A percentile compares a stretch with the other conserved stretches of the same genome.
Conservation (phyloP, 2,113 vertebrate genomes). For the Nycticorax nycticorax region DNA sequence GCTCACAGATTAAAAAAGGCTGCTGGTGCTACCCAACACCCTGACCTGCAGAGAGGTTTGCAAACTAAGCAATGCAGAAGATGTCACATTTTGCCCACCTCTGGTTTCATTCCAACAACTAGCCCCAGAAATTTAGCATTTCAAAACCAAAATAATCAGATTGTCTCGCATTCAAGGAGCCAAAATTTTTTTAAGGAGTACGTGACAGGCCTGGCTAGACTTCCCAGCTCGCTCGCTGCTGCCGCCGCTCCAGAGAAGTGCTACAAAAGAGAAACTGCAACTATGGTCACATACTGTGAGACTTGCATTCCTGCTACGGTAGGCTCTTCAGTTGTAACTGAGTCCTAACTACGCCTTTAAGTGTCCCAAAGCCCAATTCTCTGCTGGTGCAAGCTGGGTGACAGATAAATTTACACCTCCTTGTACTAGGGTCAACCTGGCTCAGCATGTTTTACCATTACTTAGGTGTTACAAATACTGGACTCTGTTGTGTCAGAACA, state of each 20-base stretch:
- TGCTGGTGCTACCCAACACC: neutral
- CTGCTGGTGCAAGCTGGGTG: neutral
- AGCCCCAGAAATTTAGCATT: neutral
- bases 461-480: neutral
- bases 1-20: neutral
- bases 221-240: neutral
- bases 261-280: neutral
- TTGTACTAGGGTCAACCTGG: neutral
- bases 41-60: neutral
- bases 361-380: neutral
- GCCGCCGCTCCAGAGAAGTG: neutral
- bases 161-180: neutral
- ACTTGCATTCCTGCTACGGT: neutral
- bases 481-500: neutral
- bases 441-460: neutral
- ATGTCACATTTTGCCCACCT: neutral
- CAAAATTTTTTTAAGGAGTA: too few relatives aligned
- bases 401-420: neutral
- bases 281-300: neutral
- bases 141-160: neutral
- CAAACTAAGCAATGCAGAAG: neutral
- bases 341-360: neutral
- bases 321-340: neutral
- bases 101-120: neutral
- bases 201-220: neutral